Percentiles rank a stretch among this genome's conserved stretches.
Conservation (phyloP, 1,140 invertebrate species). For the Lordiphosa mommai region DNA sequence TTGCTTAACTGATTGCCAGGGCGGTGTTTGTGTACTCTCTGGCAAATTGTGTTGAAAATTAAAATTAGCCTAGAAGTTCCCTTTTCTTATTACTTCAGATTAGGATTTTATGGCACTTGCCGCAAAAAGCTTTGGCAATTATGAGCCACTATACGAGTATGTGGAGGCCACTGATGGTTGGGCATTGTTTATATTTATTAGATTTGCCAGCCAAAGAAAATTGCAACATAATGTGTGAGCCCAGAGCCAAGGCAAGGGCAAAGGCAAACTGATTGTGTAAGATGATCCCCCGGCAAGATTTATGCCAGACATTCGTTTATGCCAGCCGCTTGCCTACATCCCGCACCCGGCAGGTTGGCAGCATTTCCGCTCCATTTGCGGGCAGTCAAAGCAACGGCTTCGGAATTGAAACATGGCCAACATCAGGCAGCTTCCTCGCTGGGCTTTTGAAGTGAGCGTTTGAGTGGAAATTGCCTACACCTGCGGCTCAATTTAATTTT, state of each 20-base stretch:
- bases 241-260: neutral
- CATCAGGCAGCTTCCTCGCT: constrained; percentile 3
- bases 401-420: constrained; percentile 65
- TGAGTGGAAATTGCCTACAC: constrained; percentile 76
- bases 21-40: no score
- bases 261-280: constrained; percentile 43
- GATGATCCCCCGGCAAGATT: constrained; percentile 58
- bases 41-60: constrained; percentile 62
- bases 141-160: constrained; percentile 44
- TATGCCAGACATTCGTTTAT: constrained; percentile 71
- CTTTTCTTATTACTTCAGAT: constrained; percentile 39
- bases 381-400: constrained; percentile 41
- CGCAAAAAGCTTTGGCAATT: constrained; percentile 39
- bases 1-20: constrained; percentile 64
- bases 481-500: constrained; percentile 77
- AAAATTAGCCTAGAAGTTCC: constrained; percentile 45
- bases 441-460: constrained; percentile 59
- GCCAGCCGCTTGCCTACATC: constrained; percentile 15
- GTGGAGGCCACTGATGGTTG: constrained; percentile 3
- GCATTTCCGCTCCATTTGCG: constrained; percentile 72
- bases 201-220: constrained; percentile 53
- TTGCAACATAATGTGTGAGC: constrained; percentile 48
- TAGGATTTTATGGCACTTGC: constrained; percentile 35
- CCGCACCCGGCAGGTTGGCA: constrained; percentile 18
- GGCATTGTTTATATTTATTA: constrained; percentile 70